Base-by-base conservation (phyloP, 2,797 vertebrate species). In the Pseudomugil tenellus region DNA sequence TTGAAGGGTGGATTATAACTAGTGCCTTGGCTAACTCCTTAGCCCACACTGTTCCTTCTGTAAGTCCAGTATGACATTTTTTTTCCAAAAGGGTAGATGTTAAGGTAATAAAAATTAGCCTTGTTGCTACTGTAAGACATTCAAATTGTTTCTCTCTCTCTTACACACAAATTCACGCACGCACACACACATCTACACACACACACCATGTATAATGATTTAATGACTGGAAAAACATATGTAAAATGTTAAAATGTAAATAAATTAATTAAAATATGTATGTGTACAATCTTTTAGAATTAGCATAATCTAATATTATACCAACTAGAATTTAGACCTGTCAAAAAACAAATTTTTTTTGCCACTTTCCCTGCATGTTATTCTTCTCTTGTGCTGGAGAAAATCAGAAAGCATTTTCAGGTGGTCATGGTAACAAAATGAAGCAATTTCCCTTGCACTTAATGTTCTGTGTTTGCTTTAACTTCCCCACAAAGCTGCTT, bases 401-500 rank as follows among this genome's bases (percentile, higher is more conserved):
- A 89, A 67, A 80, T 74, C 77, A 84, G 35, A 58, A 84, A 68
- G 93, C 92, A 92, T 95, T 95, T 91, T 92, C 91, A 89, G 87
- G 95, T 98, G 95, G 91, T 95, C 95, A 97, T 95, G 96, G 96
- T 93, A 96, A 98, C 96, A 58, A 91, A 91, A 92, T 91, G 56
- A 94, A 95, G 92, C 94, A 94, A 92, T 91, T 93, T 78, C 86
- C 93, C 85, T 92, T 87, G 91, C 87, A 92, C 93, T 93, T 87
- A 90, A 84, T 91, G 92, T 92, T 79, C 76, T 69, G 57, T 70
- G 53, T 78, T 80, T 74, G 34, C 69, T 51, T 73, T 71, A 74
- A 77, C 63, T 72, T 73, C 63, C 39, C 68, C 59, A 75, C 59
- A 58, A 68, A 84, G 60, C 63, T 58, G 43, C 43, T 54, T 69